Conservation (phyloP, 2,113 vertebrate species). For the Perca flavescens region DNA sequence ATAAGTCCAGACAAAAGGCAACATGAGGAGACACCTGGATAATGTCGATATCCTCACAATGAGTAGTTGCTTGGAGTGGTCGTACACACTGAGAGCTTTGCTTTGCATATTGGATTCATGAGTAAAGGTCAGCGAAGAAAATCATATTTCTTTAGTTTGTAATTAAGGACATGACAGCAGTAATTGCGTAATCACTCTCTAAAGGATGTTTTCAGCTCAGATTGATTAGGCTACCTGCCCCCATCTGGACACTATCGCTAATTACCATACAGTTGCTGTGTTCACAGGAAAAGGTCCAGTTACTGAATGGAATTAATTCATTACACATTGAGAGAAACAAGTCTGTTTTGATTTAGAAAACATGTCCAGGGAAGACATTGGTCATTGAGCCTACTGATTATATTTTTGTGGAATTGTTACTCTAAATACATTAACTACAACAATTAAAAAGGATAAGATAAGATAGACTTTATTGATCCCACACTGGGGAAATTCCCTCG, state of each 20-base stretch:
- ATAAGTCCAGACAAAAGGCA: conserved; percentile 39
- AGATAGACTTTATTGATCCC: too few species aligned
- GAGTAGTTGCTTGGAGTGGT: conserved; percentile 8
- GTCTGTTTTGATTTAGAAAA: neutral
- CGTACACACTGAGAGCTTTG: conserved; percentile 20
- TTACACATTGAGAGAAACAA: neutral
- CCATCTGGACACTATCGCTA: conserved; percentile 38
- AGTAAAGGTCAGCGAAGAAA: conserved; percentile 1
- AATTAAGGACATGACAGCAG: conserved; percentile 19
- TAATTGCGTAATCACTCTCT: conserved; percentile 35
- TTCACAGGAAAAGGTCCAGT: conserved; percentile 17
- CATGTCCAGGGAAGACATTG: neutral
- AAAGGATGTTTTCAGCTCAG: conserved; percentile 43
- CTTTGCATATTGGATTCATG: conserved; percentile 2
- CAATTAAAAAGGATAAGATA: neutral
- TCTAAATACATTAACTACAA: neutral
- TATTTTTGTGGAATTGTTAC: neutral
- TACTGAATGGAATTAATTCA: neutral
- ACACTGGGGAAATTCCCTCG: too few species aligned
- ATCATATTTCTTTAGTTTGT: conserved; percentile 27
- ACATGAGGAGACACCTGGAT: conserved; percentile 31
- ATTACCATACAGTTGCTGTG: conserved; percentile 62
- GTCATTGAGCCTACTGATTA: neutral
- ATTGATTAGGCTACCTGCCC: conserved; percentile 52
- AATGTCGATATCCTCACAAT: neutral